Evolutionary conservation across 2,113 vertebrate genomes (phyloP), one percentile per base, ranked within the genome.

Genomic region (Lepus timidus): DNA sequence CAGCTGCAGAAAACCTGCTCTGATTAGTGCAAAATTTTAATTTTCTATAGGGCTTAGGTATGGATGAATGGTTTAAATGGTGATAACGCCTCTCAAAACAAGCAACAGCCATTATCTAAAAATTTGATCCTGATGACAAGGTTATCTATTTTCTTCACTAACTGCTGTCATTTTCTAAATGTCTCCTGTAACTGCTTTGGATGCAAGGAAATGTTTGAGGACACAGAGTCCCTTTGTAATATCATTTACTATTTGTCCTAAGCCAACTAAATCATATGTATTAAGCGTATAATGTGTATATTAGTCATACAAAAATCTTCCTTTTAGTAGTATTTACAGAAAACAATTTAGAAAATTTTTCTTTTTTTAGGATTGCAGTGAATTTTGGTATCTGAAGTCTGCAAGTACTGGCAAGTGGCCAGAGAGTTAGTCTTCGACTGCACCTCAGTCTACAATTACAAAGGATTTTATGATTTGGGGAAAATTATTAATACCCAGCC

Each of bases 71-170:
- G 39, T 58, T 96, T 96, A 81, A 78, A 92, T 87, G 71, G 1
- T 83, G 31, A 70, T 20, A 83, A 96, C 16, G 0, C 65, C 29
- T 67, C 64, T 5, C 4, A 20, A 74, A 90, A 97, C 20, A 92
- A 80, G 3, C 10, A 36, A 67, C 1, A 70, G 3, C 55, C 20
- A 33, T 88, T 84, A 62, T 8, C 3, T 62, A 71, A 83, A 78
- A 74, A 94, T 71, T 64, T 93, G 79, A 44, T 79, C 55, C 85
- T 92, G 14, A 10, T 79, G 91, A 65, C 9, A 44, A 2, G 17
- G 78, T 62, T 91, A 81, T 83, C 73, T 91, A 14, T 96, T 96
- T 85, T 91, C 88, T 96, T 94, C n/a, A 75, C n/a, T 88, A 92
- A 58, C 96, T 97, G 96, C 65, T 96, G 49, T 68, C 6, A 78